phyloP scores from a whole-genome alignment of 1,140 invertebrate species.

The Drosophila lacertosa region DNA sequence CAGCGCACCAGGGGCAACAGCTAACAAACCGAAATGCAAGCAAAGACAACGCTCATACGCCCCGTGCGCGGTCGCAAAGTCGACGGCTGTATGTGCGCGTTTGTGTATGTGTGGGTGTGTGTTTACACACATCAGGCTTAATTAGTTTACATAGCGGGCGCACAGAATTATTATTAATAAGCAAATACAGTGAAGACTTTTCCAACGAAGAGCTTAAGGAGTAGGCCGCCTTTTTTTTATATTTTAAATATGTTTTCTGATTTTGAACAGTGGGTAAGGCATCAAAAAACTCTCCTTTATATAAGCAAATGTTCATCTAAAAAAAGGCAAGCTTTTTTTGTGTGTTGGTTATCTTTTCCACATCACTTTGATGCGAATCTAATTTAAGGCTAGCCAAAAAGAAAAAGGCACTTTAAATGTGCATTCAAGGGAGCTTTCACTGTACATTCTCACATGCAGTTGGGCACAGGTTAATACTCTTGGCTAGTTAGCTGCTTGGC shows the following conservation, averaged over 20 bases:
- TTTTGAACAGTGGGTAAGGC: too few relatives aligned
- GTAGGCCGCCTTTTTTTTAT: too few relatives aligned
- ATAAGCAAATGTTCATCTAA: too few relatives aligned
- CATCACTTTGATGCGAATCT: too few relatives aligned
- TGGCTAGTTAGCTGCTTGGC: constrained; percentile 1
- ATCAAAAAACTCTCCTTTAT: too few relatives aligned
- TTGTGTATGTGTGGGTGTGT: constrained; percentile 13
- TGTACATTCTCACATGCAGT: constrained; percentile 38
- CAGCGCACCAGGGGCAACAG: constrained; percentile 30
- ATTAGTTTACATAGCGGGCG: constrained; percentile 59
- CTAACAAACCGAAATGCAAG: constrained; percentile 36
- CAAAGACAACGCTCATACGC: constrained; percentile 51
- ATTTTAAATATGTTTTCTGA: too few relatives aligned
- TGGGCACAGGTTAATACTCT: constrained; percentile 9
- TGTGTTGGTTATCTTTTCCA: too few relatives aligned
- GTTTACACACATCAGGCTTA: constrained; percentile 64
- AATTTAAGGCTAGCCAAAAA: too few relatives aligned
- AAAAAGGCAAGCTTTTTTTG: too few relatives aligned
- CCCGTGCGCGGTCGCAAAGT: constrained; percentile 14
- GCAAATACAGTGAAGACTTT: constrained; percentile 43
- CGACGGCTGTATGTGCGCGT: constrained; percentile 14
- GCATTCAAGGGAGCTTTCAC: too few relatives aligned
- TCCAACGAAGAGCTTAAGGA: too few relatives aligned
- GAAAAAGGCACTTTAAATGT: too few relatives aligned
- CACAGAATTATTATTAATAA: constrained; percentile 59